A percentile compares a stretch with the other conserved stretches of the same genome.
Conservation (phyloP, 2,113 vertebrate species). For the Microcebus lehilahytsara region DNA sequence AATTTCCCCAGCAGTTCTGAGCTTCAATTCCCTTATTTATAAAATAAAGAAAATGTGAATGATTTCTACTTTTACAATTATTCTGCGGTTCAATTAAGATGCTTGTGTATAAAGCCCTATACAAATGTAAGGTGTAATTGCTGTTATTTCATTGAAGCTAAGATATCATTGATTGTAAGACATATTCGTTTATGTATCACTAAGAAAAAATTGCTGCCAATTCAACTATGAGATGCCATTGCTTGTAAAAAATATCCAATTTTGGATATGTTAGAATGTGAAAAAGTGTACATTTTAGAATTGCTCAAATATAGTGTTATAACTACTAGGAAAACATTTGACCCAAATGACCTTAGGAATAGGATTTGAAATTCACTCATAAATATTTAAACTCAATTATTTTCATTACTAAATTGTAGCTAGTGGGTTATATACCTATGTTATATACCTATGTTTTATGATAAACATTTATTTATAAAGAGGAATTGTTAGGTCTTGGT, state of each 20-base stretch:
- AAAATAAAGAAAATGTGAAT: neutral
- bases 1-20: neutral
- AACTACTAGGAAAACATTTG: constrained; percentile 11
- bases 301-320: constrained; percentile 17
- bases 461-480: constrained; percentile 13
- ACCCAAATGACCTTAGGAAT: neutral
- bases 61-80: constrained; percentile 42
- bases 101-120: neutral
- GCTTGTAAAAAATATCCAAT: neutral
- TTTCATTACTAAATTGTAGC: constrained; percentile 15
- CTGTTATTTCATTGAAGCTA: neutral
- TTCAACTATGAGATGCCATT: neutral
- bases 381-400: constrained; percentile 9
- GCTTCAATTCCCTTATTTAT: neutral
- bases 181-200: neutral
- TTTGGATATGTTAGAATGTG: neutral
- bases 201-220: neutral
- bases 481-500: neutral
- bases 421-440: neutral
- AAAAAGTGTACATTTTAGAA: neutral
- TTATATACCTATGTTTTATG: neutral
- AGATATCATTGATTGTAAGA: neutral
- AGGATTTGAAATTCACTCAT: constrained; percentile 32
- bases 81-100: constrained; percentile 27
- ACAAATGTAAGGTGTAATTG: neutral